Evolutionary conservation across 2,113 vertebrate genomes (phyloP), one percentile per base, ranked within the genome.

Genomic region (Gallinago jamesoni): DNA sequence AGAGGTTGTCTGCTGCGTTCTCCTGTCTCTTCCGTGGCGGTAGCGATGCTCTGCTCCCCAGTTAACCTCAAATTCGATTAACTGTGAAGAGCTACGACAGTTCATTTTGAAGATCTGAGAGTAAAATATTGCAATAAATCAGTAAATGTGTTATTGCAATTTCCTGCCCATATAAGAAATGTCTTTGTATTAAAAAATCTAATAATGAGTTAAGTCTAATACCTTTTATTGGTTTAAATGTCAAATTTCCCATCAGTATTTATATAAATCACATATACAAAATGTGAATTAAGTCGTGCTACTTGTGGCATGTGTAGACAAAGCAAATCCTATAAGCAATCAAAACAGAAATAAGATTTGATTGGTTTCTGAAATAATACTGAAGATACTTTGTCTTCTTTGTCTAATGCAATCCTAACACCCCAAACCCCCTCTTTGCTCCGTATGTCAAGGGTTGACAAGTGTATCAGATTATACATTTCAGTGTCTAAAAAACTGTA

Each of bases 91-190:
- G 60, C 73, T 89, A 48, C 1, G 20, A 67, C 73, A 91, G 60
- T 92, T 90, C 79, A 77, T 88, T 92, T 92, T 69, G 83, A 93
- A 90, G 76, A 94, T 57, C 45, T 22, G 55, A 74, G 41, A 80
- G 25, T 95, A 89, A 95, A 92, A 92, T 83, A 90, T 7, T 93
- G 82, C 74, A 69, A 86, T 88, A 92, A 95, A 96, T 93, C 91
- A 95, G 41, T 69, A 88, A 89, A 80, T 7, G 76, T 45, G 47
- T 93, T 94, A 92, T 11, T 92, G 73, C 93, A 94, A 96, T 95
- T 95, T 96, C 96, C 96, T 97, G 92, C 48, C 69, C 4, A 0
- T 81, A 52, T 89, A 84, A 92, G 68, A 89, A 96, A 95, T 74
- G 84, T 43, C 85, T 93, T 86, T 86, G 64, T 82, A 91, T 95